Percentiles rank a stretch among this genome's conserved stretches.
phyloP scores from a whole-genome alignment of 1,140 invertebrate genomes.

The Pristionchus pacificus region DNA sequence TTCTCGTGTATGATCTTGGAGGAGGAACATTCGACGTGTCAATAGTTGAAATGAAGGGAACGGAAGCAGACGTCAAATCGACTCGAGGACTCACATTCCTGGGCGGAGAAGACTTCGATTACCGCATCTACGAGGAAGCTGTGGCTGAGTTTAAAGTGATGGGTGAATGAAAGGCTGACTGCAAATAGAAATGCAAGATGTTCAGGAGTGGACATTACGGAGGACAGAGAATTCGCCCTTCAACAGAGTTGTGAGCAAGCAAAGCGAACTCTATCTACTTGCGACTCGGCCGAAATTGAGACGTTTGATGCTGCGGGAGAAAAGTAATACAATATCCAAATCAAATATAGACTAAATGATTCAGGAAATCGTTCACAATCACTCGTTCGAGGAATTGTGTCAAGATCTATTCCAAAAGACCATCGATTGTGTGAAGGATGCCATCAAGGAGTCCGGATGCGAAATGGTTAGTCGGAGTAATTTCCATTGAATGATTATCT shows the following conservation, averaged over 20 bases:
- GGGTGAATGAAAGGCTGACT: no score
- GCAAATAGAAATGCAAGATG: no score
- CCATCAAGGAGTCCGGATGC: constrained; percentile 24
- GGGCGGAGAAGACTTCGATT: background rate
- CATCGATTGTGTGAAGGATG: constrained; percentile 17
- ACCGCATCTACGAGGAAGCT: background rate
- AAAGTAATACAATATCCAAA: background rate
- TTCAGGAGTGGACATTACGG: no score
- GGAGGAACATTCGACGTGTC: constrained; percentile 65
- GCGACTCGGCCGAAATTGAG: background rate
- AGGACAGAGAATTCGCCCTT: no score
- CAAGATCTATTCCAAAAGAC: constrained; percentile 71
- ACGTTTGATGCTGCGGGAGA: background rate
- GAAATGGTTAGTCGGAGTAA: constrained; percentile 2
- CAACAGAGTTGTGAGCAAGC: background rate
- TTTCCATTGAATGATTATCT: background rate
- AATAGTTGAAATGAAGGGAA: background rate
- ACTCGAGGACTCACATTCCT: background rate
- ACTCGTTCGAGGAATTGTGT: constrained; percentile 87
- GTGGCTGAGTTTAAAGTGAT: no score
- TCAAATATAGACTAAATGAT: background rate
- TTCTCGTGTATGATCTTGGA: constrained; percentile 78
- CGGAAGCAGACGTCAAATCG: background rate
- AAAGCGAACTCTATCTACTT: background rate
- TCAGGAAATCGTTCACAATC: constrained; percentile 70